Base-by-base conservation (phyloP, 1,140 invertebrate species). In the Thaumatotibia leucotreta region DNA sequence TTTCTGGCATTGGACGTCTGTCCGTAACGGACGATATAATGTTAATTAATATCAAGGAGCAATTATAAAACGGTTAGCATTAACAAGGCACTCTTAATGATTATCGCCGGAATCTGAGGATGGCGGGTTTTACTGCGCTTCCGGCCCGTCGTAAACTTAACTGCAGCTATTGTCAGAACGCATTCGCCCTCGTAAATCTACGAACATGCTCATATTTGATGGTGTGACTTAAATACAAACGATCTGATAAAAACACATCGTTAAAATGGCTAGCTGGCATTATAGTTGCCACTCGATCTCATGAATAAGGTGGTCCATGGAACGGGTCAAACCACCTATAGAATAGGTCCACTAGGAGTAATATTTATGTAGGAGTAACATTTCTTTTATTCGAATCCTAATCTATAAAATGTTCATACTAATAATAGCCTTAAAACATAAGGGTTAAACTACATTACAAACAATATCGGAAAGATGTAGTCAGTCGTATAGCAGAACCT, bases 11-110 rank as follows among this genome's bases (percentile, higher is more conserved):
- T 45, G 39, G 39, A 45, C 39, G 39, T 45, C 39, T 45, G 17
- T 8, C 39, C 0, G 39, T 20, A 45, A 45, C 23, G 52, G 27
- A 29, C 52, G 61, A 64, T 73, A 45, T 70, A 75, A 73, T 8
- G 66, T 69, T 81, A 79, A 82, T 78, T 79, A 88, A 80, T 80
- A 80, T 82, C 73, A 77, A 77, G 73, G 68, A 72, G 74, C 75
- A 76, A 82, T 86, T 83, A 87, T 88, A 81, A 83, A 86, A 80
- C 83, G 76, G 80, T 87, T 86, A 85, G 83, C 68, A 83, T 82
- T 87, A 89, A 90, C 83, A 87, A 87, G 86, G 81, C 81, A 82
- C 71, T 71, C 81, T 82, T 84, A 81, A 82, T 85, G 75, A 79
- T 82, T 90, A 90, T 90, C 86, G 72, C 70, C 69, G 73, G 75